Percentiles rank a stretch among this genome's conserved stretches.
These are phyloP conservation scores for Scyliorhinus canicula DNA, from an alignment of 2,797 vertebrate genomes.

Conservation along the genomic window DNA sequence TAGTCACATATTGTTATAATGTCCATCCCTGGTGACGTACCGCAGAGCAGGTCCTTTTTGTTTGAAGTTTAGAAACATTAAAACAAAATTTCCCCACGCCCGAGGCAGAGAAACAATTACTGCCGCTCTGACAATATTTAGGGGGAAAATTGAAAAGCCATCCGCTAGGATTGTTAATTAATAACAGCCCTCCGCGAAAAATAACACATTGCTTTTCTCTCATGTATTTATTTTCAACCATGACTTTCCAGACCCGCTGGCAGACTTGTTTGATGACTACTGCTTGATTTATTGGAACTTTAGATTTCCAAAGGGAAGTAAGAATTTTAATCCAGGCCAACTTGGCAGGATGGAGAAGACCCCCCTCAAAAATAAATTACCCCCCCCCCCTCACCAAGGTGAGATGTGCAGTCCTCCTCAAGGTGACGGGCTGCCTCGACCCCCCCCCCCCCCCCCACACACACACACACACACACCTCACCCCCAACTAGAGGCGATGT, in stretches of 20 bases:
- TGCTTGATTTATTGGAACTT: constrained; percentile 30
- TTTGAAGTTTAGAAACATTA: constrained; percentile 20
- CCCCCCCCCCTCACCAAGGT: background rate
- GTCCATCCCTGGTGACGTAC: background rate
- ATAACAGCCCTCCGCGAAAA: background rate
- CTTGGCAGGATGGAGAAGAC: background rate
- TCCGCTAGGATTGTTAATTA: constrained; percentile 37
- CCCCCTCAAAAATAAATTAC: too few species aligned
- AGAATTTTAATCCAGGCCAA: background rate
- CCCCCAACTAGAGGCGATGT: too few species aligned
- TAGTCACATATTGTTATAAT: background rate
- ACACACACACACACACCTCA: too few species aligned
- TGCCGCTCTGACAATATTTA: constrained; percentile 26
- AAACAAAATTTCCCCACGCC: background rate
- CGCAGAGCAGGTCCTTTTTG: background rate
- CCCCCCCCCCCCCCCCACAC: too few species aligned
- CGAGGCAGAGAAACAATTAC: constrained; percentile 30
- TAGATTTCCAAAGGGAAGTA: constrained; percentile 11
- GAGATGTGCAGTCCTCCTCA: background rate
- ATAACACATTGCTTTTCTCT: constrained; percentile 22
- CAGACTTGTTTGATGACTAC: constrained; percentile 23
- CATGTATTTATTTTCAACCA: constrained; percentile 13
- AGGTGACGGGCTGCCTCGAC: background rate
- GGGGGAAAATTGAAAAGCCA: background rate
- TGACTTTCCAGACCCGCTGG: constrained; percentile 2